Evolutionary conservation across 2,113 vertebrate species (phyloP).

Genomic region (Ifrita kowaldi): DNA sequence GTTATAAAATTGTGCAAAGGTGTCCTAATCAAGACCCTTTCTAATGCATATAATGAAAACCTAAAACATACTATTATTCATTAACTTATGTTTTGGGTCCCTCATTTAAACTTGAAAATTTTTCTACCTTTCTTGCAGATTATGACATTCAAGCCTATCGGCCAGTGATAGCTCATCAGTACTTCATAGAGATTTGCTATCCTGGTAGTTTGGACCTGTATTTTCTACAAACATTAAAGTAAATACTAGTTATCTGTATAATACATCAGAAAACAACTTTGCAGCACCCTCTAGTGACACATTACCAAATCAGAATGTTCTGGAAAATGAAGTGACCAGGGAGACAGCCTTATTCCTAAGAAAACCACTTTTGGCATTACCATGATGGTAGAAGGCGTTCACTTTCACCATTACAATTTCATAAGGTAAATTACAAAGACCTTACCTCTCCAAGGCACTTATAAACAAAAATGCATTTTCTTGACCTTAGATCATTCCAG

Average conservation of each 20-base stretch:
- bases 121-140: neutral
- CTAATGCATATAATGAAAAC: neutral
- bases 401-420: neutral
- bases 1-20: neutral
- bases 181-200: neutral
- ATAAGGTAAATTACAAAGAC: neutral
- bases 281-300: neutral
- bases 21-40: neutral
- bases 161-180: neutral
- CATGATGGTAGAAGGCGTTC: neutral
- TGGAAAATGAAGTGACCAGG: neutral
- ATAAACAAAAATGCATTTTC: neutral
- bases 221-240: neutral
- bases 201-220: neutral
- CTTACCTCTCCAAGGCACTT: neutral
- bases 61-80: neutral
- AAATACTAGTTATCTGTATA: neutral
- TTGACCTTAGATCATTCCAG: neutral
- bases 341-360: neutral
- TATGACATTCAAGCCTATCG: neutral
- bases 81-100: neutral
- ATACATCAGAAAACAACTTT: neutral
- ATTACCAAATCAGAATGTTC: slow-evolving; percentile 5
- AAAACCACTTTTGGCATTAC: neutral
- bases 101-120: neutral